These are phyloP conservation scores for Halcyon badia DNA, from an alignment of 2,797 vertebrate genomes.

Conservation along the genomic window DNA sequence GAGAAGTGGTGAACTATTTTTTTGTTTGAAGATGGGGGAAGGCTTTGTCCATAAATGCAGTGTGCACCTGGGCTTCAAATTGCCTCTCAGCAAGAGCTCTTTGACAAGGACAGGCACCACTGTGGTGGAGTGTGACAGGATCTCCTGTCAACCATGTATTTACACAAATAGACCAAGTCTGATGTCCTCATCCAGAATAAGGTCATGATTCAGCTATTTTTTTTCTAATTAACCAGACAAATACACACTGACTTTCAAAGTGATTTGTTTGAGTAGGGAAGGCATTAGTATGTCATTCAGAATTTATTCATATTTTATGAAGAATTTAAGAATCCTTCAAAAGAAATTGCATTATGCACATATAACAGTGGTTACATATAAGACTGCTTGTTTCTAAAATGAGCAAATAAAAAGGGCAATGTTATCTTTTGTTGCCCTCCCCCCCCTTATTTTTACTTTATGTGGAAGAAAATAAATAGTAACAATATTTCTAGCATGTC, in stretches of 20 bases:
- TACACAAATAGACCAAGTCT: neutral
- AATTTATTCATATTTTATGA: neutral
- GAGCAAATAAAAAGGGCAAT: constrained; percentile 12
- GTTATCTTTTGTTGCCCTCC: neutral
- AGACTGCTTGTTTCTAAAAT: neutral
- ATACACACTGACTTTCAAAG: neutral
- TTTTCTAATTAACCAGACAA: neutral
- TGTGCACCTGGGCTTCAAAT: neutral
- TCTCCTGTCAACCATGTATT: neutral
- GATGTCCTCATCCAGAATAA: neutral
- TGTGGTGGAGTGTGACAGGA: neutral
- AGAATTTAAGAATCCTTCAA: neutral
- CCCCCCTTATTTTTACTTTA: neutral
- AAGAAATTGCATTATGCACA: neutral
- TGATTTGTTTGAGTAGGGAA: neutral
- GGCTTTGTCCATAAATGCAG: neutral
- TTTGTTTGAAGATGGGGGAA: neutral
- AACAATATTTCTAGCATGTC: neutral
- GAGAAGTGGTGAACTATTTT: neutral
- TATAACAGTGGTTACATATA: neutral
- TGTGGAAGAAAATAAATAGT: constrained; percentile 33
- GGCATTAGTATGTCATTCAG: neutral
- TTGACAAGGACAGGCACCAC: neutral
- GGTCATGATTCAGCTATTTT: neutral
- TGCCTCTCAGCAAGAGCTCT: neutral